Percentiles rank a stretch among this genome's conserved stretches.
Evolutionary conservation across 2,113 vertebrate species (phyloP).

Genomic region (Lepus timidus): DNA sequence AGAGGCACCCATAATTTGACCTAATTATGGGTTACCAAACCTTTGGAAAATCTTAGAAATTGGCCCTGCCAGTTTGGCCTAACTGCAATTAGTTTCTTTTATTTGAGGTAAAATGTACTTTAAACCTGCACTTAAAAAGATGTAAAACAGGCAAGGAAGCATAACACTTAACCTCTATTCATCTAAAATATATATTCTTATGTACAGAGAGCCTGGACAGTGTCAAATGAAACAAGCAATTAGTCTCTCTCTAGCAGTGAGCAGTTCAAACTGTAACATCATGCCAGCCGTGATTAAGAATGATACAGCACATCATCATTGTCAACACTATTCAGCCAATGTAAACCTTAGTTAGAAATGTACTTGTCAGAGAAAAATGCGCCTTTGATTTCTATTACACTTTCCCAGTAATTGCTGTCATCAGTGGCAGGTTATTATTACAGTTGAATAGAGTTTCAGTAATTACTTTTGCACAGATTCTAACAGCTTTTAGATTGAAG

Average conservation of each 20-base stretch:
- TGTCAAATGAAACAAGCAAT: constrained; percentile 87
- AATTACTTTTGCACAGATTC: constrained; percentile 93
- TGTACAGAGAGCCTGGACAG: constrained; percentile 78
- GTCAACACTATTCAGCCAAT: constrained; percentile 91
- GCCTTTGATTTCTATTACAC: constrained; percentile 92
- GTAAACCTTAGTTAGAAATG: constrained; percentile 91
- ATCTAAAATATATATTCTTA: constrained; percentile 67
- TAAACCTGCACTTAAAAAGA: constrained; percentile 58
- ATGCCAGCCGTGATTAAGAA: constrained; percentile 89
- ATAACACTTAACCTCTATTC: constrained; percentile 78
- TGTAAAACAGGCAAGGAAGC: constrained; percentile 70
- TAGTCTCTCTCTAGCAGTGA: constrained; percentile 83
- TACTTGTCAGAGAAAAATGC: constrained; percentile 92
- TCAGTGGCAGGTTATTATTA: constrained; percentile 95
- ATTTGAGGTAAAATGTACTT: constrained; percentile 63
- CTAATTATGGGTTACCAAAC: constrained; percentile 31
- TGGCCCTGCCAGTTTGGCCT: constrained; percentile 36
- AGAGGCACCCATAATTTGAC: constrained; percentile 25
- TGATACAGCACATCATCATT: constrained; percentile 92
- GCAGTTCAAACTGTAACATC: constrained; percentile 86
- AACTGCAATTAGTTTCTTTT: constrained; percentile 45
- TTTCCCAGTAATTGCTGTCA: constrained; percentile 92
- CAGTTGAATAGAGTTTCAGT: constrained; percentile 92
- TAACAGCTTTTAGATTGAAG: constrained; percentile 92
- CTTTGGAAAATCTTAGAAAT: constrained; percentile 49